These are phyloP conservation scores for Natator depressus DNA, from an alignment of 2,113 vertebrate species.

Conservation along the genomic window DNA sequence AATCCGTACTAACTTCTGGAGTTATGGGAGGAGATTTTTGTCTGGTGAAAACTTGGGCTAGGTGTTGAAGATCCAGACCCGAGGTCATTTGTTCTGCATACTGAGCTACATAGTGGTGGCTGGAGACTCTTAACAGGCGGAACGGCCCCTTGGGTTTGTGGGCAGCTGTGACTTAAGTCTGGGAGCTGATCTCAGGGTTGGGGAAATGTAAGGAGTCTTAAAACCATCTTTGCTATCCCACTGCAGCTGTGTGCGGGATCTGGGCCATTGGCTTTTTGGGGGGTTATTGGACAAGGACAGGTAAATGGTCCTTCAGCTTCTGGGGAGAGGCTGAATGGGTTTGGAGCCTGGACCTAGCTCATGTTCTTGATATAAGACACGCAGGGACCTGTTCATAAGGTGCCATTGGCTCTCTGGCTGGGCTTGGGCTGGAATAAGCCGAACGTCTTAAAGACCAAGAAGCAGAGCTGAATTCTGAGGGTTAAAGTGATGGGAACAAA, in stretches of 20 bases:
- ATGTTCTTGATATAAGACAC: too few species aligned
- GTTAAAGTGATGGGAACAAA: background rate
- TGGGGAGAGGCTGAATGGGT: background rate
- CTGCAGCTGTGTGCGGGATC: fast-evolving
- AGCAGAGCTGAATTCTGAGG: background rate
- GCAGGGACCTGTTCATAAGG: too few species aligned
- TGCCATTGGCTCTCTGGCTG: background rate
- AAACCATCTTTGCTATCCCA: fast-evolving
- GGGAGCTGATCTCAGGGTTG: fast-evolving
- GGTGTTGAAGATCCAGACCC: background rate
- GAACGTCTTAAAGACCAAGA: fast-evolving
- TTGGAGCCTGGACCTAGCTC: background rate
- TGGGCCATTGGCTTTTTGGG: fast-evolving
- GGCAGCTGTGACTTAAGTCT: fast-evolving
- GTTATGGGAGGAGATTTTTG: background rate
- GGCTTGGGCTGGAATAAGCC: too few species aligned
- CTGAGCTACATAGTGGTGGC: too few species aligned
- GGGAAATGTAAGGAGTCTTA: too few species aligned
- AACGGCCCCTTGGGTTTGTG: fast-evolving
- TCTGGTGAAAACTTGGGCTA: fast-evolving
- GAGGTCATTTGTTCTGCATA: too few species aligned
- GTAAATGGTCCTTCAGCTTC: fast-evolving
- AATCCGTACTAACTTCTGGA: background rate
- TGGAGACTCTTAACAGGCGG: fast-evolving
- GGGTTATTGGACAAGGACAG: fast-evolving